These are phyloP conservation scores for Acanthopagrus latus DNA, from an alignment of 2,797 vertebrate genomes.

Conservation along the genomic window DNA sequence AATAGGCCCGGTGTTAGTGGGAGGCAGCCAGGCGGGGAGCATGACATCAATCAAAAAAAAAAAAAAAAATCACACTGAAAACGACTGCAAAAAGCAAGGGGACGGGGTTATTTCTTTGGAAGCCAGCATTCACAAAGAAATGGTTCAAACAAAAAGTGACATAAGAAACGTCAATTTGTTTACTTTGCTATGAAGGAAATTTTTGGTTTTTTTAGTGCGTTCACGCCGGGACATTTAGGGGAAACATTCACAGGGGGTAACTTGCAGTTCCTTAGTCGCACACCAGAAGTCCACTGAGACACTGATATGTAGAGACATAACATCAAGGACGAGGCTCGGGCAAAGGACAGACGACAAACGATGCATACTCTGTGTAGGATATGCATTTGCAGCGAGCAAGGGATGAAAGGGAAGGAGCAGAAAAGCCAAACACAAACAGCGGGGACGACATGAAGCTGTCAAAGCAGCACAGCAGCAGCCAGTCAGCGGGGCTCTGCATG, in stretches of 20 bases:
- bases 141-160: constrained; percentile 12
- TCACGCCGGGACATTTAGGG: neutral
- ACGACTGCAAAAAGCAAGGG: constrained; percentile 22
- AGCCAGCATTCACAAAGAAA: constrained; percentile 61
- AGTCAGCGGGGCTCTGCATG: constrained; percentile 51
- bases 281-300: constrained; percentile 12
- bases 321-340: neutral
- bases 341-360: constrained; percentile 1
- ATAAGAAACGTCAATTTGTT: constrained; percentile 14
- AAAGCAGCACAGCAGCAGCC: constrained; percentile 56
- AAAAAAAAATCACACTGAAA: constrained; percentile 23
- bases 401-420: constrained; percentile 25
- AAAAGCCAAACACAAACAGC: constrained; percentile 42
- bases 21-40: constrained; percentile 35
- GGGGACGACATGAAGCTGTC: constrained; percentile 37
- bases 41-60: constrained; percentile 35
- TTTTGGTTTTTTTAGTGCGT: neutral
- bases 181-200: neutral
- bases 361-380: constrained; percentile 31
- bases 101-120: constrained; percentile 34
- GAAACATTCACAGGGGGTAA: constrained; percentile 11
- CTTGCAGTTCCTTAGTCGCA: constrained; percentile 8
- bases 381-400: neutral
- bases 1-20: constrained; percentile 16
- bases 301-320: constrained; percentile 15